These are phyloP conservation scores for Pardalotus punctatus DNA, from an alignment of 2,113 vertebrate genomes.

Conservation along the genomic window DNA sequence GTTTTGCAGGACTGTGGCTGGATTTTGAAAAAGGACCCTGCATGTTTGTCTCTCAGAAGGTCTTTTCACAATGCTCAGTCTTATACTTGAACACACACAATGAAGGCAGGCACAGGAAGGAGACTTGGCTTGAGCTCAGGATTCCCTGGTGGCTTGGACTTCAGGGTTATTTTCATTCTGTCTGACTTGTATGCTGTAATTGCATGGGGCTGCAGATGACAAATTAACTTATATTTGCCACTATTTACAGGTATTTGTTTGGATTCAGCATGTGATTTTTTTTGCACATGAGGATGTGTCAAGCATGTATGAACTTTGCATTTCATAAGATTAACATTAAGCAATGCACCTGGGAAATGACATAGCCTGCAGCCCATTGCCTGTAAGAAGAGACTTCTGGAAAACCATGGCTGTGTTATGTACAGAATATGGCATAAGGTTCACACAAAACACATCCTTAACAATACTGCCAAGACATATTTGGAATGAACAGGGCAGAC, in stretches of 20 bases:
- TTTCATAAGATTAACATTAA: constrained; percentile 32
- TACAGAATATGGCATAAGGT: neutral
- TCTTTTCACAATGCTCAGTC: constrained; percentile 28
- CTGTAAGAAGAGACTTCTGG: neutral
- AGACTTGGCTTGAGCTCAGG: constrained; percentile 7
- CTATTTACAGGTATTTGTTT: constrained; percentile 31
- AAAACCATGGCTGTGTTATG: neutral
- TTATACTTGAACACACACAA: constrained; percentile 16
- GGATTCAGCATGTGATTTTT: neutral
- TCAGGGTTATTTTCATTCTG: neutral
- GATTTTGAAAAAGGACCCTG: neutral
- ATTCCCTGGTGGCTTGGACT: neutral
- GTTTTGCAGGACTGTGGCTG: constrained; percentile 9
- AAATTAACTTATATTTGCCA: neutral
- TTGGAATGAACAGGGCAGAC: neutral
- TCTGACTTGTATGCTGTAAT: neutral
- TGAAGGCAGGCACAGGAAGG: neutral
- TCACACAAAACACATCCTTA: constrained; percentile 13
- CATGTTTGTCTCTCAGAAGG: constrained; percentile 11
- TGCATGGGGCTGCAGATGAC: neutral
- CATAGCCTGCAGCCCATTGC: constrained; percentile 1
- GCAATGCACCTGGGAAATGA: constrained; percentile 33
- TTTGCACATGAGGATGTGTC: neutral
- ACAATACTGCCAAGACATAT: neutral
- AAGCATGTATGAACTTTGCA: constrained; percentile 2